Evolutionary conservation across 1,140 invertebrate species (phyloP), one percentile per base, ranked within the genome.

Genomic region (Psilanteris sp.): DNA sequence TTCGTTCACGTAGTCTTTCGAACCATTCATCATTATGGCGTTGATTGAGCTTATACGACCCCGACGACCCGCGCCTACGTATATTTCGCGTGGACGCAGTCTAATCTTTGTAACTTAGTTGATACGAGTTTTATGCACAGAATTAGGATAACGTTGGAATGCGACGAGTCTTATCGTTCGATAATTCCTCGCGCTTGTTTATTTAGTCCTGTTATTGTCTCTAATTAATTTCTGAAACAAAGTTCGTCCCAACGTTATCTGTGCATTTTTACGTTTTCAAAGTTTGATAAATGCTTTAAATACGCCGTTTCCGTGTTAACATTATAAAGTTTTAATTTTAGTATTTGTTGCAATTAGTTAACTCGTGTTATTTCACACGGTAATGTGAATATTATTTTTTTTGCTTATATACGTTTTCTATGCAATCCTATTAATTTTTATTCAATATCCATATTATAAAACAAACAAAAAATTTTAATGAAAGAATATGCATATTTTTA

Each of bases 121-220:
- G 61, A 70, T 61, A 52, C 54, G 55, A 64, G 54, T 71, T 73
- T 71, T 57, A 57, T 61, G 59, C 70, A 67, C 32, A 41, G 68
- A 80, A 79, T 80, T 75, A 50, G 71, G 64, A 81, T 80, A 74
- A 74, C 76, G 5, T 31, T 62, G 50, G 67, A 77, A 80, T 76
- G 71, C 41, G 32, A 55, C 27, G 44, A 27, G 3, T 3, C 43
- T 61, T 61, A 48, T 37, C 55, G 22, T n/a, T 22, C 5, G 29
- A 46, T 29, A 7, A 29, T 36, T 46, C 14, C 36, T 10, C 18
- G 9, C 8, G 50, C 22, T 55, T 41, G 36, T 39, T 55, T 10
- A 32, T 29, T 55, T 37, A 15, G 4, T 7, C 10, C 16, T 10
- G 1, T 57, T 4, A 26, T 20, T 57, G 26, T 20, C 6, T 41